Evolutionary conservation across 2,113 vertebrate genomes (phyloP).

Genomic region (Tychaedon coryphoeus): DNA sequence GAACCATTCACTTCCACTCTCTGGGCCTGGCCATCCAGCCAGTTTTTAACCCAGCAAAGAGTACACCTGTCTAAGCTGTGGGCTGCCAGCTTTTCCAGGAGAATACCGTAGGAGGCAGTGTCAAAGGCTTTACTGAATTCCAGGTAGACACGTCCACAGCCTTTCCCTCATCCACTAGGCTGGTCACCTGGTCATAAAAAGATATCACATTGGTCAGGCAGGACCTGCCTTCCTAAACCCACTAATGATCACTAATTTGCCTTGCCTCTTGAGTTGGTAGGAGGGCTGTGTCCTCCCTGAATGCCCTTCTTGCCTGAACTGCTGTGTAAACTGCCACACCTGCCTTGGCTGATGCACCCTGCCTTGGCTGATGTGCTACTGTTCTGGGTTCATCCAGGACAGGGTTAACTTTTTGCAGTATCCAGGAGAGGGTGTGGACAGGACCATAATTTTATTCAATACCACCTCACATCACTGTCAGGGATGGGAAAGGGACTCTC

Average conservation of each 20-base stretch:
- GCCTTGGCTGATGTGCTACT: not conserved
- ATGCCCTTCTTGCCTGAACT: not conserved
- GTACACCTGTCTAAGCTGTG: not conserved
- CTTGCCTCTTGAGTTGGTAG: not conserved
- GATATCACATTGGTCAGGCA: not conserved
- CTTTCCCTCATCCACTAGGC: not conserved
- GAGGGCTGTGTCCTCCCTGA: not conserved
- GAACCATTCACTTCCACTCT: not conserved
- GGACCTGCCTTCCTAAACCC: not conserved
- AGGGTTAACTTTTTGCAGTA: not conserved
- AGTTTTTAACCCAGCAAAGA: not conserved
- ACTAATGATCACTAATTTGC: not conserved
- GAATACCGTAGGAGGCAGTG: not conserved
- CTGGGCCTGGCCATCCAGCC: not conserved
- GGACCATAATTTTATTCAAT: not conserved
- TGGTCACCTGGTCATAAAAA: not conserved
- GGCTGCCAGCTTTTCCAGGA: not conserved
- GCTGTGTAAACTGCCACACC: not conserved
- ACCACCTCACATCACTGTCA: not conserved
- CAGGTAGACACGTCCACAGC: not conserved
- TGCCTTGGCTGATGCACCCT: not conserved
- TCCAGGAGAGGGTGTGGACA: not conserved
- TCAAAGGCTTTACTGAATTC: not conserved
- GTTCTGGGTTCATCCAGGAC: not conserved
- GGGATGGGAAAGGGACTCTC: not conserved